Base-by-base conservation (phyloP, 2,888 invertebrate genomes). In the Chaetogeoica ovagalla region DNA sequence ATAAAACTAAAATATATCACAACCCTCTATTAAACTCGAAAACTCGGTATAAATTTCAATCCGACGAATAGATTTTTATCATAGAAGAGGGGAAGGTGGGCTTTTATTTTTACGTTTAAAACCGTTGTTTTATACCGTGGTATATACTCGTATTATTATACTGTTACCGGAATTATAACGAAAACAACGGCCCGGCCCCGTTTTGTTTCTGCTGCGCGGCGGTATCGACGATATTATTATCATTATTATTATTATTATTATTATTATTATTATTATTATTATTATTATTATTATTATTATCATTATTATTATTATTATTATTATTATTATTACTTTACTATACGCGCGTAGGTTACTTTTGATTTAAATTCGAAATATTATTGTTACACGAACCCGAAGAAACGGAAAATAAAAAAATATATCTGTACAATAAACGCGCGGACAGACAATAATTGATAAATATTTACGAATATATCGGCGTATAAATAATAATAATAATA, bases 1-100 rank as follows among this genome's bases (percentile, higher is more conserved):
- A 23, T 2, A 59, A 30, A 59, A 76, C n/a, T 39, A 76, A 76
- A 30, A 30, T 30, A 30, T 30, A 68, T 59, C n/a, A n/a, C n/a
- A 75, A 68, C 43, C 30, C 57, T 8, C 43, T 17, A 68, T 76
- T 68, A 68, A 68, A 68, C 43, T 75, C 57, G n/a, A 21, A n/a
- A 59, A 57, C 48, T 23, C 2, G 17, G 39, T 39, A 23, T 19
- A 57, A 39, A 15, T 74, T 39, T 39, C 21, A 57, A 73, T 73
- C 17, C 52, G 15, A 63, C 37, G 30, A 73, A 63, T 63, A 73
- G 62, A 63, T 55, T 73, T 71, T 55, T 63, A 60, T 60, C 60
- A 30, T 30, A 1, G 30, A 30, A 4, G 30, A 4, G 30, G 4
- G 30, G 30, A 4, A 30, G 30, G 30, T 30, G 23, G 23, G 17